A percentile compares a stretch with the other conserved stretches of the same genome.
phyloP scores from a whole-genome alignment of 2,888 invertebrate species.

The Nemurella pictetii region DNA sequence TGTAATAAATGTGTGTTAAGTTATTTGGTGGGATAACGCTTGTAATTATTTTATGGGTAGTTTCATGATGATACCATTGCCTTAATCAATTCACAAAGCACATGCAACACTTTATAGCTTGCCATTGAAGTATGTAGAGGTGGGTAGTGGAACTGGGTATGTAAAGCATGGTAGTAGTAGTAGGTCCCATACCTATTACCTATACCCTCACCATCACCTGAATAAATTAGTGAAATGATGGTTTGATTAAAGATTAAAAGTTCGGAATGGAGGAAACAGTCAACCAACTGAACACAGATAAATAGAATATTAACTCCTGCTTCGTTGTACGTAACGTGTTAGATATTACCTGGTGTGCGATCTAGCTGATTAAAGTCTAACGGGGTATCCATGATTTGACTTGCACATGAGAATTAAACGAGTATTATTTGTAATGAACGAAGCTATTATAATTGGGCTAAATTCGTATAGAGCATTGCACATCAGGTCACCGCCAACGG shows the following conservation, averaged over 20 bases:
- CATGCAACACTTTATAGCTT: too few relatives aligned
- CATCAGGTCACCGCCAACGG: background rate
- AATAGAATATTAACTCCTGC: too few relatives aligned
- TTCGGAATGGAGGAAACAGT: background rate
- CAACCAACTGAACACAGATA: background rate
- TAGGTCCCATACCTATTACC: too few relatives aligned
- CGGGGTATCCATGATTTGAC: background rate
- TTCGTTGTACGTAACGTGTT: too few relatives aligned
- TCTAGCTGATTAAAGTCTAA: background rate
- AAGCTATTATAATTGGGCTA: background rate
- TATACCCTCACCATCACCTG: background rate
- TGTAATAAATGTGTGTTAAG: background rate
- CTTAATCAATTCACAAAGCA: too few relatives aligned
- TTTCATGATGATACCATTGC: background rate
- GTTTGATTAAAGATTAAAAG: background rate
- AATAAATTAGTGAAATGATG: background rate
- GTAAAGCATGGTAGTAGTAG: too few relatives aligned
- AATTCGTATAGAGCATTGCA: background rate
- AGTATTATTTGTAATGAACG: background rate
- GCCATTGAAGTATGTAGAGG: too few relatives aligned
- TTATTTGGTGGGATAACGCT: background rate
- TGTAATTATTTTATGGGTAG: background rate
- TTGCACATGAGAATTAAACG: background rate
- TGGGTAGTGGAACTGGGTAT: too few relatives aligned
- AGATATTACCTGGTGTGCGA: background rate